Evolutionary conservation across 2,797 vertebrate species (phyloP), one percentile per base, ranked within the genome.

Genomic region (Lemur catta): DNA sequence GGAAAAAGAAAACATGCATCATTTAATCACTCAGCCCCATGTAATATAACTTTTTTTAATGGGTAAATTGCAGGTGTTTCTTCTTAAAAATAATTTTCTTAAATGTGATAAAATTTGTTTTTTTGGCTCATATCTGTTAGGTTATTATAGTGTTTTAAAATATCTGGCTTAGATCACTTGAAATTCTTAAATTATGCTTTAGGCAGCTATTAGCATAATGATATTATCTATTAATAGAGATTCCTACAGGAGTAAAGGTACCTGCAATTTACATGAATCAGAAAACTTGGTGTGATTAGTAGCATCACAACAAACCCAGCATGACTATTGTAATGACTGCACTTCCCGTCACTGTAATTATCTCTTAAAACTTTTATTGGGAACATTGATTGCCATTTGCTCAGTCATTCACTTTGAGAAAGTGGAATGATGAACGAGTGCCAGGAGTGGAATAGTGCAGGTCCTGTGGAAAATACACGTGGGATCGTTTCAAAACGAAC

Each of bases 351-450:
- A 87, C 91, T 96, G 97, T 95, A 95, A 97, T 98, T 97, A 98
- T 95, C 97, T 97, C 95, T 89, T 98, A 91, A 95, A 95, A 97
- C 95, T 97, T 97, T 97, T 95, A 97, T 72, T 94, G 91, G 97
- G 95, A 97, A 92, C 96, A 96, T 96, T 97, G 97, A 98, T 97
- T 97, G 96, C 97, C 90, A 84, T 97, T 97, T 96, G 94, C 96
- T 98, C 94, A 89, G 96, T 96, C 96, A 92, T 92, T 97, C 65
- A 12, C 94, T 96, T 92, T 86, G 96, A 95, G 97, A 97, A 97
- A 87, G 41, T n/a, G 80, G 93, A 96, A 82, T 28, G 84, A 96
- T 93, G 89, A 97, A 93, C 18, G 6, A 0, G 28, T 96, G 97
- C 96, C 96, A 89, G 94, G 63, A 97, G 78, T 86, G 90, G 61